Base-by-base conservation (phyloP, 2,888 invertebrate species). In the Drosophila histrio region DNA sequence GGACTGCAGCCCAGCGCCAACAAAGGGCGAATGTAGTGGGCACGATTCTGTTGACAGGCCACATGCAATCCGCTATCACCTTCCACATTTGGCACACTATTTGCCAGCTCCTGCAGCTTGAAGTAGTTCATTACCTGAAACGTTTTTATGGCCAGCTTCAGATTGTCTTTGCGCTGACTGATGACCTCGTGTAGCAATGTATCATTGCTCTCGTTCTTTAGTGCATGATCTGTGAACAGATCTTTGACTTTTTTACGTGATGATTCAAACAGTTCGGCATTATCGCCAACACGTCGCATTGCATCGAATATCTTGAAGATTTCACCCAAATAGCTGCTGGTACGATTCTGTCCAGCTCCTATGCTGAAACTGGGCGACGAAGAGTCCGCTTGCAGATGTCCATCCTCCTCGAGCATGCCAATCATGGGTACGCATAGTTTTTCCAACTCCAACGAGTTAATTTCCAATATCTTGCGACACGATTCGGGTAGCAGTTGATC, bases 21-120 rank as follows among this genome's bases (percentile, higher is more conserved):
- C 9, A 92, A 62, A 0, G 91, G 90, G 0, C 90, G 77, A 52
- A 92, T 90, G 53, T 89, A 91, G 28, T 89, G 85, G 0, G 86
- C 52, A 2, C 89, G 85, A 46, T 90, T 84, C 17, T 84, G 80
- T n/a, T 90, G 72, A 17, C 91, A 92, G 64, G 94, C 93, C 28
- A 92, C 90, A 77, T 94, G 94, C 3, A 94, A 77, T 0, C 93
- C 91, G 0, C 93, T 93, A 67, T 94, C 93, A 0, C 92, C 91
- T 24, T 91, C 90, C 9, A 89, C 89, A 65, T 94, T 93, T 3
- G 90, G 83, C 4, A 92, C 89, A 28, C 53, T 78, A 67, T 93
- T 92, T 3, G 88, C 87, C 3, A 94, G 74, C 11, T 93, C 77
- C 21, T 83, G 72, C 43, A 89, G 87, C 26, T 90, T 87, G 46